Base-by-base conservation (phyloP, 2,888 invertebrate species). In the Abrostola tripartita region DNA sequence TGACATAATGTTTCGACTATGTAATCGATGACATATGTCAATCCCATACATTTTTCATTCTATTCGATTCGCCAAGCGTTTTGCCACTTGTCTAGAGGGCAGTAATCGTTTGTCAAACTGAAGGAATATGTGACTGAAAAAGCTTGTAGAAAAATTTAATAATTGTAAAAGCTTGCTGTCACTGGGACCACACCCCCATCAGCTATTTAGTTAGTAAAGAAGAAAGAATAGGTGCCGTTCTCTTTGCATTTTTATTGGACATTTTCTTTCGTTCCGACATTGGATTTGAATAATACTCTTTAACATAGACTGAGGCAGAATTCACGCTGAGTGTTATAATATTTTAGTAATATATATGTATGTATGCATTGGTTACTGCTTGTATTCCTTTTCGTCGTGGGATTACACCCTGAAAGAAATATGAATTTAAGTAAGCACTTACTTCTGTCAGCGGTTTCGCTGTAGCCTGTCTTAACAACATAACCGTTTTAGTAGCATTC, bases 241-340 rank as follows among this genome's bases (percentile, higher is more conserved):
- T 81, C 84, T 91, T 91, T 87, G 91, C 91, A 91, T 92, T 92
- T 92, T 92, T 91, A 92, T 92, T 88, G 88, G 84, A 88, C 86
- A 89, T 88, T 89, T 89, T 87, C 85, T 75, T 79, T 74, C 69
- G 72, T 65, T 59, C 82, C 80, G 69, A 76, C 77, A 79, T 81
- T 70, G 81, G 81, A 90, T 91, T 88, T 92, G 88, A 91, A 92
- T 92, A 91, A 91, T 89, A 85, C 85, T 84, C 81, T 86, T 88
- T 81, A 83, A 85, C 82, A 76, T 60, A 76, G 81, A 81, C 82
- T 84, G 79, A 81, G 84, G 83, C 49, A 82, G 75, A 81, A 85
- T 85, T 83, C 71, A 50, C 64, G 56, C 37, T 65, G 67, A 52
- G 44, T 52, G 47, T 49, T 41, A 51, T 40, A 47, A 75, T 60